These are phyloP conservation scores for Morus bassanus DNA, from an alignment of 2,797 vertebrate species.

Conservation along the genomic window DNA sequence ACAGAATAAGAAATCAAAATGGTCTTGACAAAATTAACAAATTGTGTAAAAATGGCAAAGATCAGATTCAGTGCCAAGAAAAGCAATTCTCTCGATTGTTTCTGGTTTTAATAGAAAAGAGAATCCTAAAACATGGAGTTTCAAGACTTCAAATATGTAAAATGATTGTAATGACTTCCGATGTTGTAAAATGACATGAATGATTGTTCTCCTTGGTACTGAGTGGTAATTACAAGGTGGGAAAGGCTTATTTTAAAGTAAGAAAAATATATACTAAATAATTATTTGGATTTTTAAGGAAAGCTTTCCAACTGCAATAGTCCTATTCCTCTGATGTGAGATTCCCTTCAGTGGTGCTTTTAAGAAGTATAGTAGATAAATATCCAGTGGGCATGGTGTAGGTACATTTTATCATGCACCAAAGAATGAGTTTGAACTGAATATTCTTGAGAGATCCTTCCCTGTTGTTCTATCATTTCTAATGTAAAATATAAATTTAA, in stretches of 20 bases:
- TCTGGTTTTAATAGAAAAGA: background rate
- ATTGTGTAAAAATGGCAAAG: background rate
- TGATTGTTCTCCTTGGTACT: background rate
- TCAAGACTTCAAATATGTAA: background rate
- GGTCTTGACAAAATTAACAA: background rate
- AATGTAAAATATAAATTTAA: background rate
- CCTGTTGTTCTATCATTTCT: background rate
- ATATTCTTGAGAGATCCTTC: background rate
- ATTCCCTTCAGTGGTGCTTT: background rate
- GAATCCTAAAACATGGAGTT: background rate
- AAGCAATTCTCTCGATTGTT: background rate
- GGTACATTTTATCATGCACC: background rate
- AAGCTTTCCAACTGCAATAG: background rate
- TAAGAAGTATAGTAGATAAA: background rate
- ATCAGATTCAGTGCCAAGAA: background rate
- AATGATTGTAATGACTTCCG: background rate
- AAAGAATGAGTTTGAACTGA: background rate
- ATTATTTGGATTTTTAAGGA: background rate
- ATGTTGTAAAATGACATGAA: background rate
- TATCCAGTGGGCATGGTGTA: background rate
- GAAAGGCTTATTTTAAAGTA: background rate
- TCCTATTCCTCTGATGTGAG: background rate
- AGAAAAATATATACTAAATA: background rate
- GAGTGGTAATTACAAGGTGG: accelerated
- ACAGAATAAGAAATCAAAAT: background rate